Evolutionary conservation across 2,888 invertebrate genomes (phyloP).

Genomic region (Frankliniella intonsa): DNA sequence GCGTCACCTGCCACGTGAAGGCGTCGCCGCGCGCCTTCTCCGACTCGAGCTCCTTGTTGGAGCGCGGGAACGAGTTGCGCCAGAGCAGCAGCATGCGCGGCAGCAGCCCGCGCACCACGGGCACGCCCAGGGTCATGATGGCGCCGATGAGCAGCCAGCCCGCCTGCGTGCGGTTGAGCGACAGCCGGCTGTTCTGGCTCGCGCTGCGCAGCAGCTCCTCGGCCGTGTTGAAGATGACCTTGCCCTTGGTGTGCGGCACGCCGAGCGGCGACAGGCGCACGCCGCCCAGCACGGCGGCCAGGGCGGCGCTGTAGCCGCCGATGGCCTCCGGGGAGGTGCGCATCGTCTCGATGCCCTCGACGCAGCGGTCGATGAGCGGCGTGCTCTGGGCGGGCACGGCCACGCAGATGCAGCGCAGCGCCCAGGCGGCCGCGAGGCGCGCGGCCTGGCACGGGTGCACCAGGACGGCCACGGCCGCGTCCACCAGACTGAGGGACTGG

Average conservation of each 20-base stretch:
- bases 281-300: conserved; percentile 90
- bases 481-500: conserved; percentile 72
- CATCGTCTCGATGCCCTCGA: conserved; percentile 82
- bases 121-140: conserved; percentile 89
- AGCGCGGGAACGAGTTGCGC: conserved; percentile 97
- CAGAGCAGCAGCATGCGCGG: conserved; percentile 92
- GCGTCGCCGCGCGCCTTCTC: conserved; percentile 95
- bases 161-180: conserved; percentile 90
- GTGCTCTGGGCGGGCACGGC: conserved; percentile 94
- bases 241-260: conserved; percentile 94
- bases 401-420: conserved; percentile 83
- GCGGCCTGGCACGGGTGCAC: conserved; percentile 94
- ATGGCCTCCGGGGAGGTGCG: conserved; percentile 85
- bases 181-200: conserved; percentile 91
- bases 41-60: conserved; percentile 92
- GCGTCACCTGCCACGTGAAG: conserved; percentile 98
- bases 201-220: conserved; percentile 94
- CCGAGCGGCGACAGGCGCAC: conserved; percentile 86
- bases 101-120: conserved; percentile 86
- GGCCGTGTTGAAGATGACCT: conserved; percentile 92
- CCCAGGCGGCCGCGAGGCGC: conserved; percentile 91
- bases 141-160: conserved; percentile 97
- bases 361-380: conserved; percentile 83
- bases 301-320: conserved; percentile 85
- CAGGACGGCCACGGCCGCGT: conserved; percentile 75